These are phyloP conservation scores for Enteromius fasciolatus DNA, from an alignment of 2,797 vertebrate genomes.

Conservation along the genomic window DNA sequence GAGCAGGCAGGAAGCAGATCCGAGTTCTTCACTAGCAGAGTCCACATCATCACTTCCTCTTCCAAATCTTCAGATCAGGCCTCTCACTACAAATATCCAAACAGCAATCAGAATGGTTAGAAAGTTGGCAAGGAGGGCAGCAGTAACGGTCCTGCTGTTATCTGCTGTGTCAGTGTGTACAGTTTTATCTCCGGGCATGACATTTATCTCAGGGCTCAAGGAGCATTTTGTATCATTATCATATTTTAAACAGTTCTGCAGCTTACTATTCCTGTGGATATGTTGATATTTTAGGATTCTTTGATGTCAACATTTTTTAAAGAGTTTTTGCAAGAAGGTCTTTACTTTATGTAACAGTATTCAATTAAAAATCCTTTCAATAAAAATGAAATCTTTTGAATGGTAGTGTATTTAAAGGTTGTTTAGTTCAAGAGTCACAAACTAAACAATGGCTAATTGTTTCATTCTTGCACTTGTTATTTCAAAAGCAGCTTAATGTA, in stretches of 20 bases:
- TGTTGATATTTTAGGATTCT: not conserved
- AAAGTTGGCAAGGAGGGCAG: slow-evolving; percentile 23
- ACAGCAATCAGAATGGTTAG: slow-evolving; percentile 17
- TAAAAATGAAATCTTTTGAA: not conserved
- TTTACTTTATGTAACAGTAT: not conserved
- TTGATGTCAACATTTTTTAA: not conserved
- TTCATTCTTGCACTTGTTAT: slow-evolving; percentile 6
- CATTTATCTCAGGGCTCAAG: slow-evolving; percentile 14
- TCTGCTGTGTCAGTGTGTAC: not conserved
- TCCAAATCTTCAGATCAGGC: slow-evolving; percentile 60
- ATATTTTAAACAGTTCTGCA: not conserved
- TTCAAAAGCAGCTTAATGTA: not conserved
- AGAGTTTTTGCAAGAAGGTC: not conserved
- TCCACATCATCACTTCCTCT: slow-evolving; percentile 64
- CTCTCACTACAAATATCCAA: slow-evolving; percentile 58
- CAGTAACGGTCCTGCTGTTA: not conserved
- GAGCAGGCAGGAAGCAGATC: slow-evolving; percentile 70
- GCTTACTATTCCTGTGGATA: not conserved
- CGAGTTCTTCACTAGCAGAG: slow-evolving; percentile 64
- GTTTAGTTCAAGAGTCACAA: not conserved
- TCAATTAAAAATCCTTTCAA: not conserved
- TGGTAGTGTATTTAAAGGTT: not conserved
- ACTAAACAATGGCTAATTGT: not conserved
- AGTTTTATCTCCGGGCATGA: slow-evolving; percentile 24
- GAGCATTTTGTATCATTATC: not conserved